phyloP scores from a whole-genome alignment of 1,140 invertebrate genomes.

The Heliconius melpomene region DNA sequence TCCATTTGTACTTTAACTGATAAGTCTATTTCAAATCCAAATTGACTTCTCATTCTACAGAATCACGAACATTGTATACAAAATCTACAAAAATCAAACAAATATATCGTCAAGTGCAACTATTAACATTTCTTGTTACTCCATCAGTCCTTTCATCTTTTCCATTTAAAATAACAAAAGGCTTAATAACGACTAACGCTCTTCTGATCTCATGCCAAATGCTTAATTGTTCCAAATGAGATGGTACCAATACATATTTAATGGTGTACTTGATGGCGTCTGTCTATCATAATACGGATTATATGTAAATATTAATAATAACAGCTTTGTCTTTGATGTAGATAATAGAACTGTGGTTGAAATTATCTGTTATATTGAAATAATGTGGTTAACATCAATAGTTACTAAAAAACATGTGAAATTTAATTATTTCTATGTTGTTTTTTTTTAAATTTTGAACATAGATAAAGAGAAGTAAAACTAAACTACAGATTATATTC shows the following conservation, averaged over 20 bases:
- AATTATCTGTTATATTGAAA: neutral
- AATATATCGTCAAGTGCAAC: neutral
- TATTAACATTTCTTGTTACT: conserved; percentile 12
- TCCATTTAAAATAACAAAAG: conserved; percentile 17
- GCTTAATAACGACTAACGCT: conserved; percentile 6
- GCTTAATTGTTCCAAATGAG: conserved; percentile 52
- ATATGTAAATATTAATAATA: neutral
- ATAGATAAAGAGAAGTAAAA: too few species aligned
- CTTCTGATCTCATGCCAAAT: conserved; percentile 42
- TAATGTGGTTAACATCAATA: too few species aligned
- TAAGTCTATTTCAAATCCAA: neutral
- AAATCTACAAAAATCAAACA: neutral
- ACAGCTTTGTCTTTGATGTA: neutral
- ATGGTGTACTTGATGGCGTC: neutral
- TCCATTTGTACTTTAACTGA: neutral
- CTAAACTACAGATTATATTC: neutral
- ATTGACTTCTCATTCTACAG: neutral
- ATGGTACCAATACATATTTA: conserved; percentile 17
- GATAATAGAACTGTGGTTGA: neutral
- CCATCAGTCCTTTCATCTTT: conserved; percentile 15
- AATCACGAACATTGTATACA: neutral
- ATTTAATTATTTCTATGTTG: too few species aligned
- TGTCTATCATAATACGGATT: neutral
- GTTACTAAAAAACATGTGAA: too few species aligned
- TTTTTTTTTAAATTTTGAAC: too few species aligned